Evolutionary conservation across 2,888 invertebrate genomes (phyloP).

Genomic region (Sepioteuthis lessoniana): DNA sequence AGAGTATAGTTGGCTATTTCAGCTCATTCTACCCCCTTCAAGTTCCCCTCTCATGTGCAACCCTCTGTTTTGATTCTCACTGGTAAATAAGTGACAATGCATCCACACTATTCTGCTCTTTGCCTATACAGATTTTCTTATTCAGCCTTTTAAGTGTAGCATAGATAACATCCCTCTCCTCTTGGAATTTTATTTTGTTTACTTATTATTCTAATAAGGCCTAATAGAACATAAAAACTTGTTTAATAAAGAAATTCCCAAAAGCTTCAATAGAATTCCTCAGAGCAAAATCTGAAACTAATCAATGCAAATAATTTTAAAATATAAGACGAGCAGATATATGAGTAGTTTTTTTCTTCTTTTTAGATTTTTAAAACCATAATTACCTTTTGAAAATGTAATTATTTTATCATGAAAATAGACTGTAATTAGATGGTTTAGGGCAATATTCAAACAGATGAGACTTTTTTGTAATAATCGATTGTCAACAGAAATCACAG

Average conservation of each 20-base stretch:
- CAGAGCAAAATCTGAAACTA: background rate
- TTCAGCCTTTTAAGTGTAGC: too few species aligned
- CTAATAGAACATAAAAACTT: background rate
- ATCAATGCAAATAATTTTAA: background rate
- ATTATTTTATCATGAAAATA: background rate
- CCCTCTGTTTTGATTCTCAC: background rate
- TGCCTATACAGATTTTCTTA: too few species aligned
- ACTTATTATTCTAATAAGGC: too few species aligned
- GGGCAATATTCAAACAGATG: background rate
- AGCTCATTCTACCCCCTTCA: background rate
- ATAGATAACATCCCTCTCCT: too few species aligned
- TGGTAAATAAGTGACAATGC: background rate
- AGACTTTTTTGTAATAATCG: background rate
- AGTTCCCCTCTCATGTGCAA: background rate
- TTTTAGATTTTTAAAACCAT: background rate
- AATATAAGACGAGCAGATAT: background rate
- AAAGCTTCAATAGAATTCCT: background rate
- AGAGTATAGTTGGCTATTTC: background rate
- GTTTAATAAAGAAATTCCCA: background rate
- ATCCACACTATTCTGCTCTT: background rate
- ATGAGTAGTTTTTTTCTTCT: background rate
- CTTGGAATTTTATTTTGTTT: too few species aligned
- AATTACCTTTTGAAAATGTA: slow-evolving; percentile 5
- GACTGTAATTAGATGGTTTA: slow-evolving; percentile 33
- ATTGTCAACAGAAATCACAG: background rate